Conservation (phyloP, 1,140 invertebrate species). For the Rhopalosiphum maidis region DNA sequence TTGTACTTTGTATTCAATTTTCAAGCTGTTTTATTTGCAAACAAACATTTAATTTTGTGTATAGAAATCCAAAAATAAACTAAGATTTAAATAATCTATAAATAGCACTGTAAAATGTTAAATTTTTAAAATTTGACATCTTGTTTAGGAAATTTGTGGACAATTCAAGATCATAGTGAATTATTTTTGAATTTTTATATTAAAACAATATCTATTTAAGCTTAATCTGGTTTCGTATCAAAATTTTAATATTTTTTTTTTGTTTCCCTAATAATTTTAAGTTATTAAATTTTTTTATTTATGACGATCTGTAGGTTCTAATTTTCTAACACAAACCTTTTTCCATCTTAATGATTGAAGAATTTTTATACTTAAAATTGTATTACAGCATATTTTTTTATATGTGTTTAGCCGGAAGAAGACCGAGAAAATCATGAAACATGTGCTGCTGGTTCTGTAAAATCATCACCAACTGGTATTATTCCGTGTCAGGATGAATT, state of each 20-base stretch:
- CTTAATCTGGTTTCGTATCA: not conserved
- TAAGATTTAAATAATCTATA: too few species aligned
- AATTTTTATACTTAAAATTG: not conserved
- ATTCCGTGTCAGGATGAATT: slow-evolving; percentile 62
- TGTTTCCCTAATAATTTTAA: too few species aligned
- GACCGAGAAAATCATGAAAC: slow-evolving; percentile 43
- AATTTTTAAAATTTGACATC: too few species aligned
- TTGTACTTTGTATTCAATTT: too few species aligned
- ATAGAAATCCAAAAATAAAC: too few species aligned
- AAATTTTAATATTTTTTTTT: too few species aligned
- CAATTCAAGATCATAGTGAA: not conserved
- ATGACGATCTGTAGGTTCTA: too few species aligned
- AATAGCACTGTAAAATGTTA: too few species aligned
- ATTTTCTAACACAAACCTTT: not conserved
- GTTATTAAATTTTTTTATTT: not conserved
- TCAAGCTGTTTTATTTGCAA: too few species aligned
- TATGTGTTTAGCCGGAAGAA: slow-evolving; percentile 35
- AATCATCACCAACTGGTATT: slow-evolving; percentile 58
- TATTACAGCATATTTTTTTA: not conserved
- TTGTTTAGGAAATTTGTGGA: too few species aligned
- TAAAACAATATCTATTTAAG: not conserved
- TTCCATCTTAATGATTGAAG: not conserved
- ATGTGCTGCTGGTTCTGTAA: slow-evolving; percentile 48
- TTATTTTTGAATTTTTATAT: not conserved
- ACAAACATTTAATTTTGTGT: too few species aligned